Evolutionary conservation across 2,113 vertebrate species (phyloP).

Genomic region (Gnathonemus echidnorhynchus): DNA sequence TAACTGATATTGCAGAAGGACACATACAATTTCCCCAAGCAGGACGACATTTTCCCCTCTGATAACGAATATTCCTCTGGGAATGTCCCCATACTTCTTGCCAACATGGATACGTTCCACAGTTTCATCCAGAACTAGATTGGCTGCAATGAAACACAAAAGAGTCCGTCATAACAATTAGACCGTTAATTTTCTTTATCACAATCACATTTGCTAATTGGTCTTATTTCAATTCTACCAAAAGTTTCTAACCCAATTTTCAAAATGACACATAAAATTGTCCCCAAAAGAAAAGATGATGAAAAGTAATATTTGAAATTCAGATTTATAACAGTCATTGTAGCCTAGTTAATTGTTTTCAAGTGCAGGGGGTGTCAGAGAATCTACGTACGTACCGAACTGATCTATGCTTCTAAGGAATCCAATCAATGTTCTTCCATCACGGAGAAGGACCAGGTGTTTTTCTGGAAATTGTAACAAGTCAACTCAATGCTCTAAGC

Average conservation of each 20-base stretch:
- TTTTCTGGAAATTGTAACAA: constrained; percentile 65
- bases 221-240: not conserved
- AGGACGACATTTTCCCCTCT: constrained; percentile 95
- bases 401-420: constrained; percentile 94
- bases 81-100: constrained; percentile 94
- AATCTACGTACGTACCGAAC: constrained; percentile 70
- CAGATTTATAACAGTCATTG: not conserved
- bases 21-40: constrained; percentile 94
- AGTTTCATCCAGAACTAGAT: constrained; percentile 92
- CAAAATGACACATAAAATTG: not conserved
- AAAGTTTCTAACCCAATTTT: not conserved
- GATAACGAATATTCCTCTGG: constrained; percentile 95
- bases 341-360: not conserved
- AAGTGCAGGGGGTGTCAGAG: not conserved
- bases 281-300: not conserved
- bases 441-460: constrained; percentile 87
- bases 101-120: constrained; percentile 96
- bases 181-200: not conserved
- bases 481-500: not conserved
- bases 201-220: not conserved
- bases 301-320: not conserved
- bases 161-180: not conserved
- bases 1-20: not conserved
- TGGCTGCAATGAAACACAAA: constrained; percentile 59
- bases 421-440: constrained; percentile 90